Conservation (phyloP, 2,113 vertebrate genomes). For the Nettapus auritus region DNA sequence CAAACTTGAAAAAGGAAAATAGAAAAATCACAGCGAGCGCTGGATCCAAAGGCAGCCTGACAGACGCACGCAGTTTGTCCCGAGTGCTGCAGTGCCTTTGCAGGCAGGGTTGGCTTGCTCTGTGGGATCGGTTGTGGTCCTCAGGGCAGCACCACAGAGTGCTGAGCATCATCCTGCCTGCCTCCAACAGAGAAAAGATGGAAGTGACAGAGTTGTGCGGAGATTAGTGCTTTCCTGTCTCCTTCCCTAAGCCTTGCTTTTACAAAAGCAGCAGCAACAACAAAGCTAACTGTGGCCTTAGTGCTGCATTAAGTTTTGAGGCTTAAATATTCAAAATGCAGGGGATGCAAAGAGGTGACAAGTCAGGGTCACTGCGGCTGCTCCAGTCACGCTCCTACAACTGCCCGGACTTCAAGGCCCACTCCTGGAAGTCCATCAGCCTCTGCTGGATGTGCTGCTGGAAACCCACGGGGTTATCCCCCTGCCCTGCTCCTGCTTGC, state of each 20-base stretch:
- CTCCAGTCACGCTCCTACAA: not conserved
- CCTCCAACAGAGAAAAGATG: not conserved
- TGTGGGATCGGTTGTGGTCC: not conserved
- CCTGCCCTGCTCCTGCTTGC: not conserved
- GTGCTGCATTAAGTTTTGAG: not conserved
- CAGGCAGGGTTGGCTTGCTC: not conserved
- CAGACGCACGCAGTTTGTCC: not conserved
- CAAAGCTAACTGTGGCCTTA: not conserved
- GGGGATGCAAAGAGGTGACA: not conserved
- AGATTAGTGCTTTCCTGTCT: not conserved
- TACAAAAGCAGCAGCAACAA: not conserved
- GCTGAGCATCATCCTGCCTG: not conserved
- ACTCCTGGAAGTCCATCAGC: not conserved
- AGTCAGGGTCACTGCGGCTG: not conserved
- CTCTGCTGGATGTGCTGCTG: not conserved
- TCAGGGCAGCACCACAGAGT: not conserved
- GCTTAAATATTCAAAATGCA: not conserved
- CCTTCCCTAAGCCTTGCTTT: not conserved
- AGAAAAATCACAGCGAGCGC: not conserved
- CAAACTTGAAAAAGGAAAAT: not conserved
- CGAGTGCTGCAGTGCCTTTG: fast-evolving
- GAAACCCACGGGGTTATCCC: not conserved
- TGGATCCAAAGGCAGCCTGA: not conserved
- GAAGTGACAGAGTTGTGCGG: not conserved
- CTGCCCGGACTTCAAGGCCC: not conserved